Evolutionary conservation across 2,113 vertebrate species (phyloP).

Genomic region (Datnioides undecimradiatus): DNA sequence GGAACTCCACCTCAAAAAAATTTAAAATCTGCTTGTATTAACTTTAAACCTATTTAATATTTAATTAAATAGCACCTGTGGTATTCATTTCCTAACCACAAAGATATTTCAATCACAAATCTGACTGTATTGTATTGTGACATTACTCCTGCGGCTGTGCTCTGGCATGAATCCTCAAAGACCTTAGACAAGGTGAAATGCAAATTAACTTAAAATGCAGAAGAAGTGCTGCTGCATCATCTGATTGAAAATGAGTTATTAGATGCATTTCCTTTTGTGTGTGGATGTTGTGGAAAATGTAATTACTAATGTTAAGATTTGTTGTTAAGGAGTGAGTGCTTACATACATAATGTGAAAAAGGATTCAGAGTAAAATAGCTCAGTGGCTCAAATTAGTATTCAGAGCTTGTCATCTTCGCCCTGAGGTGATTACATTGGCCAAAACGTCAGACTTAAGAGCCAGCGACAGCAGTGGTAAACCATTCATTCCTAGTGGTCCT

Average conservation of each 20-base stretch:
- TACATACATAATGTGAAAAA: neutral
- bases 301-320: neutral
- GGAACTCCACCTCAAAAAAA: too few species aligned
- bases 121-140: neutral
- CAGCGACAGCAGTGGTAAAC: slow-evolving; percentile 1
- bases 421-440: slow-evolving; percentile 13
- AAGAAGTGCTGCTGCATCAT: neutral
- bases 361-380: neutral
- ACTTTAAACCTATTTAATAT: neutral
- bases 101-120: neutral
- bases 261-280: neutral
- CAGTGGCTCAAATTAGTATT: neutral
- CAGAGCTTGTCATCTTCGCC: neutral
- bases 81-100: neutral
- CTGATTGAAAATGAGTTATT: neutral
- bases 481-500: neutral
- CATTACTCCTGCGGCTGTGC: neutral
- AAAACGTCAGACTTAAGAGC: slow-evolving; percentile 6
- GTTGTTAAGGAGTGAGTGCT: neutral
- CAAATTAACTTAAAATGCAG: neutral
- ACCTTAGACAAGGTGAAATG: neutral
- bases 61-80: neutral
- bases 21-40: neutral
- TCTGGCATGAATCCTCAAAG: neutral
- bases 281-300: neutral